Evolutionary conservation across 2,113 vertebrate genomes (phyloP).

Genomic region (Microcebus ravelobensis): DNA sequence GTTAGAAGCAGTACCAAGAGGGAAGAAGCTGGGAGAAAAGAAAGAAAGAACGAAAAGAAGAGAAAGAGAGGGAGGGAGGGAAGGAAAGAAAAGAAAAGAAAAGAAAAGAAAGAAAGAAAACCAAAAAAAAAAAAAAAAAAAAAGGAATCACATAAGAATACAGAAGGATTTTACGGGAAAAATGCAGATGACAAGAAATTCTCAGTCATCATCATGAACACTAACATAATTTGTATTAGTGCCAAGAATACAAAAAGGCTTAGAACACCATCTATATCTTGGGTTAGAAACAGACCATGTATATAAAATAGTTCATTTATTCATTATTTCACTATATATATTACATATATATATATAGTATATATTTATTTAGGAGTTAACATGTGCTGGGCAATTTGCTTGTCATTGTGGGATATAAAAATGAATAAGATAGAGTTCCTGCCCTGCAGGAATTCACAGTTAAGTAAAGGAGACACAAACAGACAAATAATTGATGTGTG

Average conservation of each 20-base stretch:
- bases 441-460: background rate
- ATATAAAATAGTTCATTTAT: background rate
- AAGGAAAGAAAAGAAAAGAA: too few relatives aligned
- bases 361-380: background rate
- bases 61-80: too few relatives aligned
- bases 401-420: background rate
- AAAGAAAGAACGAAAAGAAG: too few relatives aligned
- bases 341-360: background rate
- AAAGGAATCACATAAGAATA: background rate
- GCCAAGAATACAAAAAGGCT: background rate
- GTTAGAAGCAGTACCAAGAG: background rate
- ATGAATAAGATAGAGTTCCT: background rate
- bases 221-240: background rate
- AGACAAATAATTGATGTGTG: background rate
- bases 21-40: background rate
- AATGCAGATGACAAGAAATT: background rate
- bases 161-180: background rate
- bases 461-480: background rate
- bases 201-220: background rate
- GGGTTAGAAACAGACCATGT: background rate
- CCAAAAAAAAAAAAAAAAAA: background rate
- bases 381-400: background rate
- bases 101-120: background rate
- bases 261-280: background rate
- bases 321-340: background rate